A percentile compares a stretch with the other conserved stretches of the same genome.
Evolutionary conservation across 2,113 vertebrate species (phyloP).

Genomic region (Plecotus auritus): DNA sequence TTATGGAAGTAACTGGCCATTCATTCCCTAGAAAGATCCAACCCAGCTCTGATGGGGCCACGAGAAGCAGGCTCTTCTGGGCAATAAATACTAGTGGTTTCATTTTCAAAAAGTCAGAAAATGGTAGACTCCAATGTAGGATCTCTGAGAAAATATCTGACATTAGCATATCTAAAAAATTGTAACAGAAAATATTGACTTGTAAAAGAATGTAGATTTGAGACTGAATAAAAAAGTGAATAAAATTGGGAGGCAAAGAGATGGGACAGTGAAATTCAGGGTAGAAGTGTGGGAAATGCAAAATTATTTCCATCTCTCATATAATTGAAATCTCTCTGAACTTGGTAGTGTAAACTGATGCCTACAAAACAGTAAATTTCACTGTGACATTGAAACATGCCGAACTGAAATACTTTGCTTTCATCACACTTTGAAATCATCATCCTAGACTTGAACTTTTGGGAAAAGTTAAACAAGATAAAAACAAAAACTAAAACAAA

Average conservation of each 20-base stretch:
- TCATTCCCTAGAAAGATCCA: neutral
- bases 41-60: neutral
- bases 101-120: neutral
- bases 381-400: slow-evolving; percentile 29
- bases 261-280: neutral
- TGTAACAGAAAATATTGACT: neutral
- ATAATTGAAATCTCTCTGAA: slow-evolving; percentile 31
- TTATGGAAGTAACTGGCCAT: neutral
- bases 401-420: slow-evolving; percentile 15
- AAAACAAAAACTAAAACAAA: too few species aligned
- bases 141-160: neutral
- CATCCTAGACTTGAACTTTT: slow-evolving; percentile 67
- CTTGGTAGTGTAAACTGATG: neutral
- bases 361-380: slow-evolving; percentile 35
- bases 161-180: neutral
- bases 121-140: neutral
- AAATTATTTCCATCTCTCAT: neutral
- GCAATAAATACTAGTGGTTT: neutral
- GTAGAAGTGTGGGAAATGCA: neutral
- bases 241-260: neutral
- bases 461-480: slow-evolving; percentile 49
- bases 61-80: neutral
- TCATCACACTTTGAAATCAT: slow-evolving; percentile 42
- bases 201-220: neutral
- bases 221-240: neutral